phyloP scores from a whole-genome alignment of 1,140 invertebrate species.

The Heliconius melpomene region DNA sequence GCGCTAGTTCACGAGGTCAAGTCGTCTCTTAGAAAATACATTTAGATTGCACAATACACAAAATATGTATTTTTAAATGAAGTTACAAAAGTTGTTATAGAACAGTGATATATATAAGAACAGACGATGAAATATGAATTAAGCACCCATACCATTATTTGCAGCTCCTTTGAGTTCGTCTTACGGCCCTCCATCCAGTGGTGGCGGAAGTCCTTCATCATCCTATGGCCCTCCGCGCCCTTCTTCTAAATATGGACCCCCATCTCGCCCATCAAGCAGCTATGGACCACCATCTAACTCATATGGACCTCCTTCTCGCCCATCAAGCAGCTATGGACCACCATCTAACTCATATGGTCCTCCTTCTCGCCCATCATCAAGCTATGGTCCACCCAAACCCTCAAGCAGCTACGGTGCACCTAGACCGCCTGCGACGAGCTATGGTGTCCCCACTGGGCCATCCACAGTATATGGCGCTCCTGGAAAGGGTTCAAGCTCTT shows the following conservation, averaged over 20 bases:
- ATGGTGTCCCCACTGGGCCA: conserved; percentile 76
- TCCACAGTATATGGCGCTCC: conserved; percentile 66
- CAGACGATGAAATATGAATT: conserved; percentile 30
- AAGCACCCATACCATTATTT: conserved; percentile 44
- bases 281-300: conserved; percentile 53
- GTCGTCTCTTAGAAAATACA: not conserved
- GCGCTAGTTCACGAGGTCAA: not conserved
- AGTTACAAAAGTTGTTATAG: not conserved
- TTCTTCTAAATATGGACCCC: conserved; percentile 65
- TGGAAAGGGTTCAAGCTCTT: conserved; percentile 44
- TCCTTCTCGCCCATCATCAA: conserved; percentile 58
- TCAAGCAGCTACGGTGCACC: conserved; percentile 58
- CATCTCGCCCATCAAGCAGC: conserved; percentile 70
- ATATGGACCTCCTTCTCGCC: conserved; percentile 46
- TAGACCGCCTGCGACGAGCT: conserved; percentile 67
- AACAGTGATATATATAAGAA: conserved; percentile 16
- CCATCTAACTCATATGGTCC: conserved; percentile 45
- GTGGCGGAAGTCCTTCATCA: conserved; percentile 68
- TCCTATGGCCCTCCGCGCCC: conserved; percentile 73
- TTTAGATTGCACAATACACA: not conserved
- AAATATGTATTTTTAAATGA: not conserved
- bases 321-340: conserved; percentile 65
- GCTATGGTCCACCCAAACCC: conserved; percentile 23
- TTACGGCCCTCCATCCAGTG: conserved; percentile 74
- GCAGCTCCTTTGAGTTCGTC: conserved; percentile 72